A percentile compares a stretch with the other conserved stretches of the same genome.
Evolutionary conservation across 2,888 invertebrate species (phyloP).

Genomic region (Troglohyphantes excavatus): DNA sequence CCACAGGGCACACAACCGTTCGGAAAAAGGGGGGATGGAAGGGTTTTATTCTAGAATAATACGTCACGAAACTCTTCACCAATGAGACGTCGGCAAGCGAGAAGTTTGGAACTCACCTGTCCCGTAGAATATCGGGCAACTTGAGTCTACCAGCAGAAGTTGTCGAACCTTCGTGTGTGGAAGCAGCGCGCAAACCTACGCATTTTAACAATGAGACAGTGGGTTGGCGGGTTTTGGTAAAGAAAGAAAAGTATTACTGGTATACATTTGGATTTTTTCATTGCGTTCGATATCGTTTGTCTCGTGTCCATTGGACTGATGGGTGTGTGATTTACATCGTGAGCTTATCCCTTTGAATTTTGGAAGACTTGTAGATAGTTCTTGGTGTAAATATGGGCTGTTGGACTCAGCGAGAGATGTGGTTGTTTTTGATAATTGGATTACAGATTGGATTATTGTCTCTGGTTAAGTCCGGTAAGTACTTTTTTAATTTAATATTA

Average conservation of each 20-base stretch:
- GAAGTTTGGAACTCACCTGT: conserved; percentile 57
- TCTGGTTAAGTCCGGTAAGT: conserved; percentile 48
- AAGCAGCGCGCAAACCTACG: conserved; percentile 39
- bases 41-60: not conserved
- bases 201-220: conserved; percentile 56
- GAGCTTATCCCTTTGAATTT: conserved; percentile 40
- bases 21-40: conserved; percentile 22
- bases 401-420: conserved; percentile 45
- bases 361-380: conserved; percentile 60
- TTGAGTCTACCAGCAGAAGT: conserved; percentile 42
- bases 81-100: conserved; percentile 22
- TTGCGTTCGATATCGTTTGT: not conserved
- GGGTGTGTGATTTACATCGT: conserved; percentile 56
- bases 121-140: conserved; percentile 56
- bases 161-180: conserved; percentile 40
- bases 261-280: conserved; percentile 18
- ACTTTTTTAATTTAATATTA: not conserved
- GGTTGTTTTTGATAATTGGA: conserved; percentile 61
- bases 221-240: conserved; percentile 60
- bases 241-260: conserved; percentile 35
- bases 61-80: conserved; percentile 70
- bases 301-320: conserved; percentile 38
- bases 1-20: conserved; percentile 62
- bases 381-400: conserved; percentile 71
- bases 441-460: conserved; percentile 69